Evolutionary conservation across 2,797 vertebrate genomes (phyloP), one percentile per base, ranked within the genome.

Genomic region (Xerus rutilus): DNA sequence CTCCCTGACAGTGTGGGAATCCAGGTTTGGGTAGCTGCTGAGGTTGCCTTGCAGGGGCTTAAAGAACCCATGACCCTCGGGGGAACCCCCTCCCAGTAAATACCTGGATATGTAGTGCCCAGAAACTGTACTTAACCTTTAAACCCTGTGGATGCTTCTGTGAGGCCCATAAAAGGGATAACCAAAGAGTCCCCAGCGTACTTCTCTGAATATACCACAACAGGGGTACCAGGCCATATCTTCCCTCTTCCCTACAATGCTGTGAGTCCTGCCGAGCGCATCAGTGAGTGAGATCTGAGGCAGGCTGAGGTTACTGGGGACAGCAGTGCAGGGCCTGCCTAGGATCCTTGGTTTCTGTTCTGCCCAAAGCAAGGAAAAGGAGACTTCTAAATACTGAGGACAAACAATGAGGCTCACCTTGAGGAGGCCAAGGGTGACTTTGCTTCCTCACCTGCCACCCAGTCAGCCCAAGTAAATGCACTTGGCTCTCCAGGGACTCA

Each of bases 1-100:
- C 49, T 90, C n/a, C 73, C 65, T 79, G 57, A 89, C 43, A 70
- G 52, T 20, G 74, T 67, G 70, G 77, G 14, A 89, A 32, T 67
- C 70, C 47, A 45, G 47, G 6, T 93, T 52, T 79, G 8, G 39
- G 72, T 15, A 72, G 65, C 9, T 47, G 39, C 76, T 7, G 21
- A 76, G 62, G 20, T 67, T 59, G 78, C 84, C 65, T 43, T 57
- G n/a, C 45, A 85, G 18, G 78, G 82, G 59, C 17, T 52, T n/a
- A 35, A 43, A 52, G 54, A 70, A 76, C 45, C 73, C 17, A 2
- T 65, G 25, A 25, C 2, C 45, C 30, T 35, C 21, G 9, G n/a
- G 49, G 39, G 89, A 9, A 5, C 45, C 43, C 21, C 43, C 43
- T 93, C 25, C 57, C 43, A 25, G 45, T 39, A 17, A 94, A 47